These are phyloP conservation scores for Centruroides sculpturatus DNA, from an alignment of 1,140 invertebrate species.

Conservation along the genomic window DNA sequence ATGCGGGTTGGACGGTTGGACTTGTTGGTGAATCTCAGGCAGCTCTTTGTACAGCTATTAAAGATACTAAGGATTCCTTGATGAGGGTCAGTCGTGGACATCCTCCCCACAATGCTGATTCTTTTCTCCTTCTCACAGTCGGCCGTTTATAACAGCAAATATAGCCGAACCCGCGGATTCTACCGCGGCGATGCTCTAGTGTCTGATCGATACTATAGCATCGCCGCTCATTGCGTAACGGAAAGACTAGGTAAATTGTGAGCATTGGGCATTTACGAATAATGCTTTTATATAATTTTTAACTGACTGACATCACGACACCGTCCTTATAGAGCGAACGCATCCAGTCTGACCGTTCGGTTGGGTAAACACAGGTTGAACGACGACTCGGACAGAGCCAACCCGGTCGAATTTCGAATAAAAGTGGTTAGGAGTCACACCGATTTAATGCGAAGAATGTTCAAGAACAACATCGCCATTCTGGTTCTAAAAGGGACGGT, in stretches of 20 bases:
- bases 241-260: neutral
- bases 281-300: too few species aligned
- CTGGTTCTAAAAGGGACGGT: conserved; percentile 29
- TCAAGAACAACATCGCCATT: conserved; percentile 26
- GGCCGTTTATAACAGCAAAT: conserved; percentile 63
- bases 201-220: conserved; percentile 79
- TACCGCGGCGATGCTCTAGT: conserved; percentile 80
- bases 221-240: conserved; percentile 85
- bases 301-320: too few species aligned
- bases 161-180: conserved; percentile 42
- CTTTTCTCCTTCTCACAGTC: too few species aligned
- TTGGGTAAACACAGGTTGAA: conserved; percentile 56
- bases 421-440: conserved; percentile 26
- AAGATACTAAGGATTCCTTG: too few species aligned
- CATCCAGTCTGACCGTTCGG: conserved; percentile 33
- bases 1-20: too few species aligned
- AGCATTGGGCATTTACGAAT: too few species aligned
- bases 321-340: neutral
- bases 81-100: too few species aligned
- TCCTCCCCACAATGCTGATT: too few species aligned
- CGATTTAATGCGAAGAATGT: conserved; percentile 31
- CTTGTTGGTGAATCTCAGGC: too few species aligned
- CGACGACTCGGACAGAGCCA: too few species aligned
- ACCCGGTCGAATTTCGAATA: conserved; percentile 45
- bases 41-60: too few species aligned